Evolutionary conservation across 2,888 invertebrate species (phyloP).

Genomic region (Barypeithes pellucidus): DNA sequence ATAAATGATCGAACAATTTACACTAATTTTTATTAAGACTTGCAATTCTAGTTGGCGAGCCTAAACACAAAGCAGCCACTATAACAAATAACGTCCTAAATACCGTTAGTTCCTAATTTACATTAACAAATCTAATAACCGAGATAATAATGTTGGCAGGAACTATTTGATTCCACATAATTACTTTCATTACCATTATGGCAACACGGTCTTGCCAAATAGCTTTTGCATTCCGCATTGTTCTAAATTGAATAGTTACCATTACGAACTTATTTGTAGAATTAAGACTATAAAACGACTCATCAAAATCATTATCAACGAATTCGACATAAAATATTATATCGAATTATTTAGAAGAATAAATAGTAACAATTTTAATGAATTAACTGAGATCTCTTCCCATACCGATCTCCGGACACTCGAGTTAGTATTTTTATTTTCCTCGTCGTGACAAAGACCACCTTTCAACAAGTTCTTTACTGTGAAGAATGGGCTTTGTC

Average conservation of each 20-base stretch:
- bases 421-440: background rate
- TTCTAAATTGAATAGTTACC: background rate
- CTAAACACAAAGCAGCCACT: too few species aligned
- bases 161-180: background rate
- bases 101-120: background rate
- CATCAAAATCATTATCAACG: background rate
- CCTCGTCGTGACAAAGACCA: background rate
- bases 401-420: background rate
- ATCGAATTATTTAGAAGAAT: too few species aligned
- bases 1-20: too few species aligned
- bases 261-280: too few species aligned
- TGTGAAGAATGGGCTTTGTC: conserved; percentile 5
- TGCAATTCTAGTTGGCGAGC: too few species aligned
- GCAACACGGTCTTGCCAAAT: background rate
- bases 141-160: background rate
- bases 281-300: background rate
- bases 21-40: too few species aligned
- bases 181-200: background rate
- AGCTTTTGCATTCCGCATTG: background rate
- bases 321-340: too few species aligned
- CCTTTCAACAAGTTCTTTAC: background rate
- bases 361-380: too few species aligned
- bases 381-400: too few species aligned
- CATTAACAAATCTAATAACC: background rate
- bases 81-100: background rate